phyloP scores from a whole-genome alignment of 2,888 invertebrate species.

The Parelbella ahira region DNA sequence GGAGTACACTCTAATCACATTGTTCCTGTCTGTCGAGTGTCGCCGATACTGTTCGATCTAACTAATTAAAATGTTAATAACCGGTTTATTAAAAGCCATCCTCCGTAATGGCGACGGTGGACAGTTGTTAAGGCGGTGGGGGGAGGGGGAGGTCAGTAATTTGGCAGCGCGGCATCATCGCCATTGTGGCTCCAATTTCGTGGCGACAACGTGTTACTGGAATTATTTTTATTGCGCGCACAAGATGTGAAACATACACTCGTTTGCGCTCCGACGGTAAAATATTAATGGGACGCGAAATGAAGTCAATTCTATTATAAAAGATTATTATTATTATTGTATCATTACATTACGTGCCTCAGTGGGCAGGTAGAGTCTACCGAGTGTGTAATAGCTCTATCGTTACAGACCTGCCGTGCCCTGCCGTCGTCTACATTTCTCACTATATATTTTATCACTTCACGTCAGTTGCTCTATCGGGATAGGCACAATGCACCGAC shows the following conservation, averaged over 20 bases:
- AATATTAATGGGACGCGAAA: not conserved
- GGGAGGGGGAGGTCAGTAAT: slow-evolving; percentile 39
- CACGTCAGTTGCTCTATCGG: too few species aligned
- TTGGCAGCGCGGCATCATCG: slow-evolving; percentile 50
- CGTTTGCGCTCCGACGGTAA: slow-evolving; percentile 6
- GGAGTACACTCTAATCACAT: too few species aligned
- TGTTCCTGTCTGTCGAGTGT: too few species aligned
- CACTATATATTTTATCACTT: too few species aligned
- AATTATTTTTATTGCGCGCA: slow-evolving; percentile 46
- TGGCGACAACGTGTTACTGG: slow-evolving; percentile 43
- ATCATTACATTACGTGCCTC: too few species aligned
- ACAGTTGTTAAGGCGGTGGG: slow-evolving; percentile 24
- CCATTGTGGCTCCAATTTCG: slow-evolving; percentile 51
- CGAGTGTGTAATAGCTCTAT: too few species aligned
- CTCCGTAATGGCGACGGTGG: slow-evolving; percentile 13
- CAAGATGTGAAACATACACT: slow-evolving; percentile 13
- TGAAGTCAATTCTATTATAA: not conserved
- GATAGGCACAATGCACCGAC: too few species aligned
- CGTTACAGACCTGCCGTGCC: too few species aligned
- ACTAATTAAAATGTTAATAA: slow-evolving; percentile 21
- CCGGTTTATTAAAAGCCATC: slow-evolving; percentile 22
- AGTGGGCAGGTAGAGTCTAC: too few species aligned
- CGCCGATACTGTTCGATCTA: too few species aligned
- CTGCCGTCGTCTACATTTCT: too few species aligned
- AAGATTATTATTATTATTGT: too few species aligned